Evolutionary conservation across 2,888 invertebrate species (phyloP).

Genomic region (Epistrophe eligans): DNA sequence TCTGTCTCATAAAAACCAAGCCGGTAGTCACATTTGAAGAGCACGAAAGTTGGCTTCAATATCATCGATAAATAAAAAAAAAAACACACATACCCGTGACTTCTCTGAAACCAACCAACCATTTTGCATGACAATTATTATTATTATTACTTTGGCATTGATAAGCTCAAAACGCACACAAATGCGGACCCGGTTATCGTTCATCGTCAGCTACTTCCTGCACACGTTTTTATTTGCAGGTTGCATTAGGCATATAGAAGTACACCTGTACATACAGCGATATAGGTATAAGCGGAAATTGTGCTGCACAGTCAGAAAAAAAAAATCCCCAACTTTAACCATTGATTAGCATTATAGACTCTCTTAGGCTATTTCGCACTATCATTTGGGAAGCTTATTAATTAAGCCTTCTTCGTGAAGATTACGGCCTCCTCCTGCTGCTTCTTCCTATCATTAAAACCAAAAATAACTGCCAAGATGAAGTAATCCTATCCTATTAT

Average conservation of each 20-base stretch:
- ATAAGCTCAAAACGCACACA: conserved; percentile 13
- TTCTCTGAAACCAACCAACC: not conserved
- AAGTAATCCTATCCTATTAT: conserved; percentile 71
- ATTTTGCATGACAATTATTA: conserved; percentile 62
- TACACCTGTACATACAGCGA: not conserved
- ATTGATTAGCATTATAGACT: conserved; percentile 25
- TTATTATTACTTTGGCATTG: conserved; percentile 50
- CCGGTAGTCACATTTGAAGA: conserved; percentile 47
- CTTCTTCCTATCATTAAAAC: conserved; percentile 48
- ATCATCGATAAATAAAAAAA: conserved; percentile 17
- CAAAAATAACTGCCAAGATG: conserved; percentile 62
- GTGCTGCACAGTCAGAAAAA: conserved; percentile 33
- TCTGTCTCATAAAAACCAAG: conserved; percentile 3
- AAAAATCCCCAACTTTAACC: conserved; percentile 21
- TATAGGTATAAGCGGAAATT: conserved; percentile 49
- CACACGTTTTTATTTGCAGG: conserved; percentile 45
- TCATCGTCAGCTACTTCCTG: conserved; percentile 64
- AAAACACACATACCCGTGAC: conserved; percentile 7
- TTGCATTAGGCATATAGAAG: conserved; percentile 37
- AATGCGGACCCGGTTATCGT: conserved; percentile 36
- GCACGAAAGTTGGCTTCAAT: conserved; percentile 38
- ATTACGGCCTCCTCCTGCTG: conserved; percentile 24
- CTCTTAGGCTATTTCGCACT: conserved; percentile 23
- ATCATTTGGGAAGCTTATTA: conserved; percentile 56
- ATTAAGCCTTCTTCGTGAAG: conserved; percentile 57